phyloP scores from a whole-genome alignment of 2,113 vertebrate species.

The Rafetus swinhoei region DNA sequence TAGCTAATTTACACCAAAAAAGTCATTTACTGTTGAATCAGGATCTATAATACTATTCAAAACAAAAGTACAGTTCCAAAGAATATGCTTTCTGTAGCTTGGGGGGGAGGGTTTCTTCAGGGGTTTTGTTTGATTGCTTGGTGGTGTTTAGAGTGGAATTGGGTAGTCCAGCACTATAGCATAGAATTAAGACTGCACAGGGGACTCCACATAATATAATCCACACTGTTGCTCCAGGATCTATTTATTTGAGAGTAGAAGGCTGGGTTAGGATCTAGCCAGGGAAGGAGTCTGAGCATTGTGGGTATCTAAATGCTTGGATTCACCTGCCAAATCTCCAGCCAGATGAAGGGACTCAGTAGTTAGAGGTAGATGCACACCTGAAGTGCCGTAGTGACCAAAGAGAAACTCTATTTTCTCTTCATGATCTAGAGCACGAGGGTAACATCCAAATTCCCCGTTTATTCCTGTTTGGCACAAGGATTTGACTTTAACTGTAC shows the following conservation, averaged over 20 bases:
- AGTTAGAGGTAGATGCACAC: fast-evolving
- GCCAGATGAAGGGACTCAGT: not conserved
- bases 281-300: not conserved
- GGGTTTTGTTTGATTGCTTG: not conserved
- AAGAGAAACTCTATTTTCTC: not conserved
- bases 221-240: not conserved
- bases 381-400: not conserved
- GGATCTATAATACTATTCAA: slow-evolving; percentile 4
- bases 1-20: slow-evolving; percentile 13
- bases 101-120: no score
- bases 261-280: not conserved
- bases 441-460: not conserved
- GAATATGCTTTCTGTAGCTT: not conserved
- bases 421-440: no score
- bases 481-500: not conserved
- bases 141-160: not conserved
- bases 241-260: not conserved
- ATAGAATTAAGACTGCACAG: not conserved
- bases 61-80: not conserved
- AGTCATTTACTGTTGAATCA: not conserved
- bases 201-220: not conserved
- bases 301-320: fast-evolving
- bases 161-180: not conserved
- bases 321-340: not conserved
- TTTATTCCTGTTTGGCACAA: not conserved